Conservation (phyloP, 2,888 invertebrate genomes). For the Drosophila subquinaria region DNA sequence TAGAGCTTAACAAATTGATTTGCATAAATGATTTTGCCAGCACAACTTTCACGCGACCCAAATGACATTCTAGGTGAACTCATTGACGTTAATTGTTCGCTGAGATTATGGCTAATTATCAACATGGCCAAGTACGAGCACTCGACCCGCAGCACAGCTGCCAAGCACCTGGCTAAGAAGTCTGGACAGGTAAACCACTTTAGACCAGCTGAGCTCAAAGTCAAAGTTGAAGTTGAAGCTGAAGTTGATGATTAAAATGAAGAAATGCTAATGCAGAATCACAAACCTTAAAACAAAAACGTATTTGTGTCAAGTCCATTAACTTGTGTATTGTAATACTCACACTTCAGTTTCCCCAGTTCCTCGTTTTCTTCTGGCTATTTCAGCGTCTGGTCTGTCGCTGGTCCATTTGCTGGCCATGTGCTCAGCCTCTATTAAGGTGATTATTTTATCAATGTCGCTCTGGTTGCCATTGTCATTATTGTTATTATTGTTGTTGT, state of each 20-base stretch:
- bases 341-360: conserved; percentile 22
- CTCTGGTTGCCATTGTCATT: conserved; percentile 54
- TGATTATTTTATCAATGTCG: conserved; percentile 72
- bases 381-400: conserved; percentile 8
- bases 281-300: conserved; percentile 28
- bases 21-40: conserved; percentile 63
- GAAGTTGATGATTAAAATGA: conserved; percentile 23
- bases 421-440: conserved; percentile 46
- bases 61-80: conserved; percentile 53
- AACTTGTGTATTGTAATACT: conserved; percentile 50
- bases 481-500: conserved; percentile 7
- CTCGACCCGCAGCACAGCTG: conserved; percentile 6
- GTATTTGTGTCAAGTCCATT: conserved; percentile 75
- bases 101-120: conserved; percentile 50
- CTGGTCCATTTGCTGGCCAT: conserved; percentile 62
- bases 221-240: conserved; percentile 26
- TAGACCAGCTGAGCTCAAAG: conserved; percentile 13
- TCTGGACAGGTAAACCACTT: conserved; percentile 10
- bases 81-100: conserved; percentile 40
- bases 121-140: conserved; percentile 29
- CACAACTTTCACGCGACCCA: conserved; percentile 65
- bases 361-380: conserved; percentile 27
- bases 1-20: conserved; percentile 59
- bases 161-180: conserved; percentile 25
- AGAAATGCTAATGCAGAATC: conserved; percentile 59